Conservation (phyloP, 1,140 invertebrate genomes). For the Wasmannia auropunctata region DNA sequence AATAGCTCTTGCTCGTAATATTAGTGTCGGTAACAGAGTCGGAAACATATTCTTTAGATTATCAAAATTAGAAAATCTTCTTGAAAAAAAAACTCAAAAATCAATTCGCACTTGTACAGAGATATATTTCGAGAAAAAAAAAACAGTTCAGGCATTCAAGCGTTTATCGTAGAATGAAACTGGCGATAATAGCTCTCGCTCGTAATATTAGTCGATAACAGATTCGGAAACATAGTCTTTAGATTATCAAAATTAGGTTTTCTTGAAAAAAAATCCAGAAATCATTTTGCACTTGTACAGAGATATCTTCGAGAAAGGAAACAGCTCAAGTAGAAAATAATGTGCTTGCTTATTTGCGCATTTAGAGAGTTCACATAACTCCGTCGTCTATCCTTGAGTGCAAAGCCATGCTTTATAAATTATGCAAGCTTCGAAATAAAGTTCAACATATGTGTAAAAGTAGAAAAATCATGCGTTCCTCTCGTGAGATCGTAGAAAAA, state of each 20-base stretch:
- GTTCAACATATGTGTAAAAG: not conserved
- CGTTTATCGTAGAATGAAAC: constrained; percentile 26
- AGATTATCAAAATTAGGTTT: too few relatives aligned
- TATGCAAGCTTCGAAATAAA: constrained; percentile 3
- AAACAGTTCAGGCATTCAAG: too few relatives aligned
- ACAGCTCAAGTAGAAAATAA: not conserved
- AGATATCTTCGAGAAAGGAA: not conserved
- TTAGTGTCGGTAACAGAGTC: not conserved
- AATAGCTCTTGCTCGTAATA: not conserved
- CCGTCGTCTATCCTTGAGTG: constrained; percentile 3
- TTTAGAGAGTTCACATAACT: constrained; percentile 3
- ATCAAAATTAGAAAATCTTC: not conserved
- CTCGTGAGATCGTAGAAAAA: not conserved
- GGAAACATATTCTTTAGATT: not conserved
- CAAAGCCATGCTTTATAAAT: constrained; percentile 23
- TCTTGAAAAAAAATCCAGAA: too few relatives aligned
- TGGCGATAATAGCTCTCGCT: not conserved
- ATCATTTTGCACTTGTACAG: not conserved
- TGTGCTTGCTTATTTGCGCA: not conserved
- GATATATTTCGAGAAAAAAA: too few relatives aligned
- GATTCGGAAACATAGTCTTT: not conserved
- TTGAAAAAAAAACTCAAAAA: too few relatives aligned
- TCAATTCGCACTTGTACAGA: too few relatives aligned
- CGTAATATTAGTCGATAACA: not conserved
- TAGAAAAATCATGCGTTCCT: constrained; percentile 2